Evolutionary conservation across 2,888 invertebrate genomes (phyloP).

Genomic region (Stenchaetothrips biformis): DNA sequence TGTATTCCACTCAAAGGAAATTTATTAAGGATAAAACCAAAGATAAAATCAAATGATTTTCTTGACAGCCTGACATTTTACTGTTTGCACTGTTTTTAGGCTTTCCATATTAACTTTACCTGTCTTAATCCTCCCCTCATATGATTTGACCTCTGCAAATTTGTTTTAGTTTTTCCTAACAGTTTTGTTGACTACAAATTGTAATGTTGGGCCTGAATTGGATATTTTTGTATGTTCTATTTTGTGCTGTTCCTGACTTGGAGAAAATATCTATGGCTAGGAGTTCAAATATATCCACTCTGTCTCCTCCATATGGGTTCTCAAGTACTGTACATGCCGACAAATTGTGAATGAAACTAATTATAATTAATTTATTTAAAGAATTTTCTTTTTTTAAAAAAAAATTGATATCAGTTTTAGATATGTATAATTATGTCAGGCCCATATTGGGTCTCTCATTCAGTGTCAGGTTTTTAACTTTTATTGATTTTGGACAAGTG

Average conservation of each 20-base stretch:
- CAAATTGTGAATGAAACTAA: slow-evolving; percentile 9
- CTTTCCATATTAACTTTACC: not conserved
- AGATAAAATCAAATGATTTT: not conserved
- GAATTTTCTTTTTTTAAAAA: not conserved
- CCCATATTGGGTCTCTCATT: slow-evolving; percentile 15
- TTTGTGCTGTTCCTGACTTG: not conserved
- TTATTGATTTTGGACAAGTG: slow-evolving; percentile 1
- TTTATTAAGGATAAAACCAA: not conserved
- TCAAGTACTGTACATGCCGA: not conserved
- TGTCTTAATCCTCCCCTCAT: too few species aligned
- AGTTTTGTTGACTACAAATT: not conserved
- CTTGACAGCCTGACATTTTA: not conserved
- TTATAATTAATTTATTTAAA: slow-evolving; percentile 17
- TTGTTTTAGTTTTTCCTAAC: too few species aligned
- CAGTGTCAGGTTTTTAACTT: slow-evolving; percentile 10
- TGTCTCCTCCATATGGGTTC: not conserved
- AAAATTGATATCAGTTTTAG: slow-evolving; percentile 19
- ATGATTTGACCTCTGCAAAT: too few species aligned
- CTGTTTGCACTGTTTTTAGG: not conserved
- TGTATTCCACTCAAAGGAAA: not conserved
- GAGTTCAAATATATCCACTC: not conserved
- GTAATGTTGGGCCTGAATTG: slow-evolving; percentile 11
- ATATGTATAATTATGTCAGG: not conserved
- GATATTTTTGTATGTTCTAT: slow-evolving; percentile 3
- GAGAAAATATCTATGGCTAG: not conserved